These are phyloP conservation scores for Xenus cinereus DNA, from an alignment of 2,113 vertebrate species.

Conservation along the genomic window DNA sequence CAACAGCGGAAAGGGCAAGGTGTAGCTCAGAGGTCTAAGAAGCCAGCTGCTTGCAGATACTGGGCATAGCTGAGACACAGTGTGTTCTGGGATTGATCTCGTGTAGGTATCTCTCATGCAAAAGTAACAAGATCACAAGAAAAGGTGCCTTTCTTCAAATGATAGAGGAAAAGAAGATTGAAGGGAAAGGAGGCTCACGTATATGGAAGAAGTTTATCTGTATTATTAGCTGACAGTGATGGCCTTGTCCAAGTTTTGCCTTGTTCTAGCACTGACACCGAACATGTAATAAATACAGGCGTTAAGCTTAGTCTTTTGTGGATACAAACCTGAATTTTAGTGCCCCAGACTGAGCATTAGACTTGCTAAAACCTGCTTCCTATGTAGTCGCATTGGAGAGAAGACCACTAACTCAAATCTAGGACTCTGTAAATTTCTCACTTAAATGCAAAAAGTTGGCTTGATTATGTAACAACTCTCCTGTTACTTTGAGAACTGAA, in stretches of 20 bases:
- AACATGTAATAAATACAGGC: background rate
- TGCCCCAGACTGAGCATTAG: background rate
- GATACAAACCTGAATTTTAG: background rate
- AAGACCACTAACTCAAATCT: background rate
- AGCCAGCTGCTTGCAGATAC: background rate
- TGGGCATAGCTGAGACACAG: background rate
- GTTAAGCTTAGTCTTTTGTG: background rate
- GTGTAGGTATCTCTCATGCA: background rate
- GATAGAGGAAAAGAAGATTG: background rate
- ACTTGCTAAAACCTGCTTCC: background rate
- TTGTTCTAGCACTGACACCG: background rate
- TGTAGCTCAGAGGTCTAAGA: background rate
- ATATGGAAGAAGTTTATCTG: background rate
- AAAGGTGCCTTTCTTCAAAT: background rate
- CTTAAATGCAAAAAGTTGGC: background rate
- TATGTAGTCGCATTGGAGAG: background rate
- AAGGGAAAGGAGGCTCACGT: background rate
- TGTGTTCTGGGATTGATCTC: background rate
- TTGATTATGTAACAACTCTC: background rate
- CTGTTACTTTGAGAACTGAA: background rate
- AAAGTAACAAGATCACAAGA: background rate
- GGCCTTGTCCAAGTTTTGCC: background rate
- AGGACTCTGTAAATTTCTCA: background rate
- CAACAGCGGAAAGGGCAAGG: background rate
- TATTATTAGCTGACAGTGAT: background rate